Base-by-base conservation (phyloP, 2,113 vertebrate species). In the Tamias sibiricus region DNA sequence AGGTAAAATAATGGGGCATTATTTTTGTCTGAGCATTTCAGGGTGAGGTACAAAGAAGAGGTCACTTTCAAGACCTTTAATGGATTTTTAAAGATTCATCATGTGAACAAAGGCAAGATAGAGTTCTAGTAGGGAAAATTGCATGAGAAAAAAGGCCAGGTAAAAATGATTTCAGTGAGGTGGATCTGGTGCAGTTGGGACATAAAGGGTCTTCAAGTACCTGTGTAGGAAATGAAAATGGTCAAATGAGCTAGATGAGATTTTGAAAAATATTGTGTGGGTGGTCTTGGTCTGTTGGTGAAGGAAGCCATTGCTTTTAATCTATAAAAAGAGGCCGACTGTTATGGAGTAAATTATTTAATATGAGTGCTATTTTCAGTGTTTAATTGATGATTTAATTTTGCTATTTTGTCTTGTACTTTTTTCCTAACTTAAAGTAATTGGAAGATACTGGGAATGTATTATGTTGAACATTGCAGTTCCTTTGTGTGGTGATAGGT, bases 401-500 rank as follows among this genome's bases (percentile, higher is more conserved):
- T 49, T 86, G 54, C 49, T 35, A 1, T 87, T 47, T 93, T 93
- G 3, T 57, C n/a, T 47, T 90, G 6, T 40, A 37, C 28, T n/a
- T 94, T 90, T 76, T 72, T 66, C 52, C n/a, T 88, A 72, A 84
- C 42, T 80, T 77, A 79, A 87, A 87, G 20, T 59, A 87, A 35
- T 79, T 64, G 74, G 30, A 44, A 80, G 66, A 93, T 79, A 80
- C n/a, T 80, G 8, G 74, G 47, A 87, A 66, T 26, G 26, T 35
- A 30, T 82, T 93, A 76, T 8, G 8, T 30, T 77, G 75, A 91
- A 62, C 79, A 24, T 87, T 76, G 30, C 32, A 71, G 57, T 62
- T 42, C 24, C 4, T 94, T 52, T 40, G 10, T 20, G 37, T 66
- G 42, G 17, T 95, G 80, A 89, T 13, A 83, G 54, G 17, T 87